Evolutionary conservation across 2,888 invertebrate species (phyloP).

Genomic region (Heptascelio sp.): DNA sequence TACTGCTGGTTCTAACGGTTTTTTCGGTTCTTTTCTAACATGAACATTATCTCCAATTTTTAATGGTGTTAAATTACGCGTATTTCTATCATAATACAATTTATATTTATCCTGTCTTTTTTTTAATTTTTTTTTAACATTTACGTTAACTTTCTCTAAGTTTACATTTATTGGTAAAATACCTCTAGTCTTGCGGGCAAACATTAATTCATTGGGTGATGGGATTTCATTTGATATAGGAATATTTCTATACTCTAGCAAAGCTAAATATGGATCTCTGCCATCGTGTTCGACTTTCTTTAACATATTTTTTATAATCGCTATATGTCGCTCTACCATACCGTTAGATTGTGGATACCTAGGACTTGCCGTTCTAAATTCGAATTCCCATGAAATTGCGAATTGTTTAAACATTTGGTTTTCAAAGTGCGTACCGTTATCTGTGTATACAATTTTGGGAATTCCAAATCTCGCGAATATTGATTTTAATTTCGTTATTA

Average conservation of each 20-base stretch:
- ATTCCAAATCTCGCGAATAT: slow-evolving; percentile 41
- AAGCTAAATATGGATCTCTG: slow-evolving; percentile 59
- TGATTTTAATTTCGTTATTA: slow-evolving; percentile 48
- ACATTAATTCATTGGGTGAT: neutral
- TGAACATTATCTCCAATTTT: neutral
- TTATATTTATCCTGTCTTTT: neutral
- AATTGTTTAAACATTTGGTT: slow-evolving; percentile 52
- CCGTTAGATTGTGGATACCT: slow-evolving; percentile 67
- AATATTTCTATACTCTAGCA: slow-evolving; percentile 72
- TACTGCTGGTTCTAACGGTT: neutral
- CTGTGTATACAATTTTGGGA: slow-evolving; percentile 54
- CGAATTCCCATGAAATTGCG: slow-evolving; percentile 57
- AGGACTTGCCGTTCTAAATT: slow-evolving; percentile 55
- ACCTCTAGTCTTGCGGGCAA: neutral
- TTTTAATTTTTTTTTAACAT: neutral
- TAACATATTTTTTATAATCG: slow-evolving; percentile 71
- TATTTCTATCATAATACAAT: neutral
- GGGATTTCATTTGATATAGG: slow-evolving; percentile 49
- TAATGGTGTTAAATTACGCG: neutral
- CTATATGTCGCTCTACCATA: slow-evolving; percentile 70
- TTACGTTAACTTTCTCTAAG: neutral
- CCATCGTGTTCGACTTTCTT: slow-evolving; percentile 61
- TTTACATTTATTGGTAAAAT: neutral
- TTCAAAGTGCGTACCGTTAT: slow-evolving; percentile 63
- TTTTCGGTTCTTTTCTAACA: neutral